Evolutionary conservation across 2,797 vertebrate species (phyloP).

Genomic region (Chelon auratus): DNA sequence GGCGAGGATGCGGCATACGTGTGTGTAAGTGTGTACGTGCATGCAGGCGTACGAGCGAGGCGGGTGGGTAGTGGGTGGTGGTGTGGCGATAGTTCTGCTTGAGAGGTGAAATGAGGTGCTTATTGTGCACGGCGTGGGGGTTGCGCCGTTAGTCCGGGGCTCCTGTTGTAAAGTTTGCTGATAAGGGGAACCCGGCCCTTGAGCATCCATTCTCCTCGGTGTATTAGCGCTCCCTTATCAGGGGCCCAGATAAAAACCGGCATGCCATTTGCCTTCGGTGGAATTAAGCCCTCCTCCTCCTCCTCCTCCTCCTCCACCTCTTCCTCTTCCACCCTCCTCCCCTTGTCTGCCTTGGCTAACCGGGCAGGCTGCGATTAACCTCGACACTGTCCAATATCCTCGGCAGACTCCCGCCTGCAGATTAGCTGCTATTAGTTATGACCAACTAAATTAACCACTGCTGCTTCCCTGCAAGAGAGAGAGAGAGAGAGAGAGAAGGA

Average conservation of each 20-base stretch:
- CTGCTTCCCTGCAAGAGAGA: conserved; percentile 80
- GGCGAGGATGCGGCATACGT: conserved; percentile 66
- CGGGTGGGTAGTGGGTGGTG: conserved; percentile 68
- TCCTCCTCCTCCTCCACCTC: conserved; percentile 47
- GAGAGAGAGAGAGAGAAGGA: conserved; percentile 8
- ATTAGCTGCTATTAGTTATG: conserved; percentile 99
- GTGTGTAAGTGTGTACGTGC: conserved; percentile 66
- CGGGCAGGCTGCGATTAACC: conserved; percentile 99
- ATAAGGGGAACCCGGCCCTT: conserved; percentile 99
- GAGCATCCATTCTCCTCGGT: conserved; percentile 99
- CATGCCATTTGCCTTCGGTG: conserved; percentile 99
- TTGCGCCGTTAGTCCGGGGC: conserved; percentile 94
- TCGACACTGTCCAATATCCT: conserved; percentile 99
- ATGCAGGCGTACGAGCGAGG: conserved; percentile 53
- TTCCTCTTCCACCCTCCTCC: conserved; percentile 86
- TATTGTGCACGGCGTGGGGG: conserved; percentile 98
- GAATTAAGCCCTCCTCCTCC: conserved; percentile 96
- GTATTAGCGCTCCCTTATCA: conserved; percentile 99
- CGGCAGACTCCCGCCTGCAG: conserved; percentile 97
- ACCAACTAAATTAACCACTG: conserved; percentile 99
- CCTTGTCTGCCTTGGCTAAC: conserved; percentile 99
- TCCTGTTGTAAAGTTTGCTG: conserved; percentile 99
- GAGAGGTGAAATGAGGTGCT: conserved; percentile 99
- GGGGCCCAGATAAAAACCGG: conserved; percentile 97
- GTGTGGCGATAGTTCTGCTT: conserved; percentile 99